A percentile compares a stretch with the other conserved stretches of the same genome.
These are phyloP conservation scores for Peromyscus attwateri DNA, from an alignment of 2,797 vertebrate species.

Conservation along the genomic window DNA sequence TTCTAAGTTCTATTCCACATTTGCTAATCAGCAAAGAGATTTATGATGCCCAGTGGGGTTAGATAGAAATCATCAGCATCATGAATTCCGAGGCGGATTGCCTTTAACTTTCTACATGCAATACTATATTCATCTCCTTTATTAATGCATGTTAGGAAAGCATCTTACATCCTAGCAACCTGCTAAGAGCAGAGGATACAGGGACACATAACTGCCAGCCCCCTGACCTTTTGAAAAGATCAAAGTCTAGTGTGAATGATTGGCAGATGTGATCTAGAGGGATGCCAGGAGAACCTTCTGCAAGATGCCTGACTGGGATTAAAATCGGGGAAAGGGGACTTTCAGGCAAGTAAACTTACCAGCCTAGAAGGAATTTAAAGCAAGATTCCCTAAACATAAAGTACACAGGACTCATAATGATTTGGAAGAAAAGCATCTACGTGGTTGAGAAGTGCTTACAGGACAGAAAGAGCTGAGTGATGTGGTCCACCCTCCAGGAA, in stretches of 20 bases:
- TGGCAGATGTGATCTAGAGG: neutral
- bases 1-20: neutral
- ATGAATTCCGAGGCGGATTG: neutral
- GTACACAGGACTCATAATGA: neutral
- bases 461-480: neutral
- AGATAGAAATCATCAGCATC: neutral
- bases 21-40: neutral
- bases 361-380: neutral
- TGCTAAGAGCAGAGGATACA: neutral
- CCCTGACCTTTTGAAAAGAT: neutral
- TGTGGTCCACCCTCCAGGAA: neutral
- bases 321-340: fast-evolving
- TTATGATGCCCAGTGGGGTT: too few relatives aligned
- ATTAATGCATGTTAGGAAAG: neutral
- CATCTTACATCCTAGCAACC: too few relatives aligned
- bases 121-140: neutral
- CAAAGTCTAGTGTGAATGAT: neutral
- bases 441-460: neutral
- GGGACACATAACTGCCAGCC: neutral
- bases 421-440: neutral
- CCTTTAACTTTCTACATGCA: neutral
- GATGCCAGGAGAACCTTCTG: too few relatives aligned
- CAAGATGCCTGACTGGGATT: neutral
- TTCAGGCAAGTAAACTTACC: neutral
- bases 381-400: neutral